Conservation (phyloP, 2,113 vertebrate genomes). For the Hippocampus barbouri region DNA sequence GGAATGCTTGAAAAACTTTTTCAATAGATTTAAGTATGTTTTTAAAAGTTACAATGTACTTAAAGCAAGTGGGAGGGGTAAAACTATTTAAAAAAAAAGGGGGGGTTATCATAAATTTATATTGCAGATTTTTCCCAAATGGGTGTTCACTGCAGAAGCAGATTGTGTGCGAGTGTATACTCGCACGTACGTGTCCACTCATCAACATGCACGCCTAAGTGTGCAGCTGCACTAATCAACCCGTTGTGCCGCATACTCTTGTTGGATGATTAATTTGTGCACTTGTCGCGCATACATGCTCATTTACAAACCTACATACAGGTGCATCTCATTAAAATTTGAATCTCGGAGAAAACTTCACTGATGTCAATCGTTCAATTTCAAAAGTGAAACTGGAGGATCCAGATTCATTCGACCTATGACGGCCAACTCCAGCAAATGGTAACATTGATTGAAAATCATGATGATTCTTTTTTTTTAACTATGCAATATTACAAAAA, state of each 20-base stretch:
- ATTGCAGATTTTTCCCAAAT: neutral
- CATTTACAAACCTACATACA: neutral
- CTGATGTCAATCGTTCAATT: neutral
- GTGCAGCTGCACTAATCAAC: conserved; percentile 18
- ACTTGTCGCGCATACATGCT: neutral
- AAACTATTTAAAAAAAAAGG: neutral
- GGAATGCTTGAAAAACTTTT: too few species aligned
- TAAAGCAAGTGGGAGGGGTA: neutral
- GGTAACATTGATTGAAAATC: too few species aligned
- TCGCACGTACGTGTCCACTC: neutral
- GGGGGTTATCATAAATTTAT: neutral
- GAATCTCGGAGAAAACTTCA: neutral
- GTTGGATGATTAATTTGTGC: neutral
- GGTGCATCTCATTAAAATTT: neutral
- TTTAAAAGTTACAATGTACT: too few species aligned
- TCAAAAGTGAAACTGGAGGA: neutral
- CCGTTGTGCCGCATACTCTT: neutral
- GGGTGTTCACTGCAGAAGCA: neutral
- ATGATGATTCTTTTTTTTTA: too few species aligned
- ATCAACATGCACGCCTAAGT: conserved; percentile 15
- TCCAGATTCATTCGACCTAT: neutral
- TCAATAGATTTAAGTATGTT: too few species aligned
- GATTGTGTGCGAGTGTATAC: neutral
- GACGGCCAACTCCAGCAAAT: neutral
- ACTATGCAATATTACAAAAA: too few species aligned